Percentiles rank a stretch among this genome's conserved stretches.
Evolutionary conservation across 2,888 invertebrate species (phyloP).

Genomic region (Iselma pallidipennis): DNA sequence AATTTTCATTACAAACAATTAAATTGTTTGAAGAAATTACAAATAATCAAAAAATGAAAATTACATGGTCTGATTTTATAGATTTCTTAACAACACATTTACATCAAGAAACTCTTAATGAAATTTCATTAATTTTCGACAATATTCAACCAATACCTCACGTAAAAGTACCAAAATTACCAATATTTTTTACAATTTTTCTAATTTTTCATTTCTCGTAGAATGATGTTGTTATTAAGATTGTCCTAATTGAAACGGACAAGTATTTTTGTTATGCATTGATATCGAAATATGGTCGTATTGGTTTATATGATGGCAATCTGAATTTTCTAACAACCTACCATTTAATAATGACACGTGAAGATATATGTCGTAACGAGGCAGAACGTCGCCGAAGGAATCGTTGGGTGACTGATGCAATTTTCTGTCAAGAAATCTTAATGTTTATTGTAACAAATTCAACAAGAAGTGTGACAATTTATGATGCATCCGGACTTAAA

Average conservation of each 20-base stretch:
- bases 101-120: constrained; percentile 21
- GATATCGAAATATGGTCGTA: constrained; percentile 63
- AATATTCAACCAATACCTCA: constrained; percentile 43
- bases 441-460: constrained; percentile 62
- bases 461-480: constrained; percentile 64
- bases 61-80: constrained; percentile 53
- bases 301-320: constrained; percentile 64
- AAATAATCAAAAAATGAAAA: constrained; percentile 33
- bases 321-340: constrained; percentile 60
- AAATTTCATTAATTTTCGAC: constrained; percentile 31
- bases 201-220: constrained; percentile 48
- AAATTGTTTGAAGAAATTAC: constrained; percentile 49
- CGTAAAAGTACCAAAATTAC: constrained; percentile 37
- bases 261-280: constrained; percentile 66
- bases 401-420: constrained; percentile 67
- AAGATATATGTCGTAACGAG: constrained; percentile 55
- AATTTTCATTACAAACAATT: constrained; percentile 45
- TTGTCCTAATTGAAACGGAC: constrained; percentile 60
- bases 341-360: constrained; percentile 59
- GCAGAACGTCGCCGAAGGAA: constrained; percentile 46
- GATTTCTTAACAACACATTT: constrained; percentile 49
- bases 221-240: constrained; percentile 64
- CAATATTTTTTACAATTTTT: constrained; percentile 3
- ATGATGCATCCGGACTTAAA: constrained; percentile 63
- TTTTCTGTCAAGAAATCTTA: constrained; percentile 62